phyloP scores from a whole-genome alignment of 2,797 vertebrate species.

The Mallotus villosus region DNA sequence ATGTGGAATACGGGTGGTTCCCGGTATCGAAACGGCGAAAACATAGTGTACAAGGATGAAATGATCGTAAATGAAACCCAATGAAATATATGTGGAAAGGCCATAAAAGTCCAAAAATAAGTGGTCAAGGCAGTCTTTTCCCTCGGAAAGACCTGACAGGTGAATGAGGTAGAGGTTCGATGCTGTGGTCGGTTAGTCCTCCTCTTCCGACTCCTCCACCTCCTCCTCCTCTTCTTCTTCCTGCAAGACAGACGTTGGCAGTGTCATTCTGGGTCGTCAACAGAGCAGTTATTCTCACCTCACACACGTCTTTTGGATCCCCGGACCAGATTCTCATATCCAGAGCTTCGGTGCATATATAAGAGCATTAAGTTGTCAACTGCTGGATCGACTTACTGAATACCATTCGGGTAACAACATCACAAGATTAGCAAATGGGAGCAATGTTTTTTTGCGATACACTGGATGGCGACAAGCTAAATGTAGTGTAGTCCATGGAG shows the following conservation, averaged over 20 bases:
- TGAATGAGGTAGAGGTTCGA: slow-evolving; percentile 93
- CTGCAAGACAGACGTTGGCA: slow-evolving; percentile 54
- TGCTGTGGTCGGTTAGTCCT: slow-evolving; percentile 81
- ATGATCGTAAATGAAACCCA: slow-evolving; percentile 53
- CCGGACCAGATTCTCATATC: not conserved
- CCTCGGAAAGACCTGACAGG: slow-evolving; percentile 91
- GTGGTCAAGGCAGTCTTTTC: slow-evolving; percentile 95
- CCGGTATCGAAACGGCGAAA: slow-evolving; percentile 52
- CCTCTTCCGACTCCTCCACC: slow-evolving; percentile 86
- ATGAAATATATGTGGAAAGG: slow-evolving; percentile 76
- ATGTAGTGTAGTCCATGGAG: not conserved
- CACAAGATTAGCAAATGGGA: not conserved
- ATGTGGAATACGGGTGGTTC: slow-evolving; percentile 70
- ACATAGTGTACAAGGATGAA: slow-evolving; percentile 43
- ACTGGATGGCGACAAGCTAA: not conserved
- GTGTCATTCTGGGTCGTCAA: slow-evolving; percentile 18
- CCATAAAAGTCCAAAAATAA: slow-evolving; percentile 80
- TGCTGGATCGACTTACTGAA: slow-evolving; percentile 6
- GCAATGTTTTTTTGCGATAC: not conserved
- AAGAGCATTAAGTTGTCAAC: not conserved
- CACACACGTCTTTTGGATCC: not conserved
- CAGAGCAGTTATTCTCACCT: not conserved
- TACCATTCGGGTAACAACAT: not conserved
- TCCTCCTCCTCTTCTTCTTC: slow-evolving; percentile 89
- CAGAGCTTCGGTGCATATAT: not conserved